Evolutionary conservation across 2,888 invertebrate genomes (phyloP), one percentile per base, ranked within the genome.

Genomic region (Euphydryas editha): DNA sequence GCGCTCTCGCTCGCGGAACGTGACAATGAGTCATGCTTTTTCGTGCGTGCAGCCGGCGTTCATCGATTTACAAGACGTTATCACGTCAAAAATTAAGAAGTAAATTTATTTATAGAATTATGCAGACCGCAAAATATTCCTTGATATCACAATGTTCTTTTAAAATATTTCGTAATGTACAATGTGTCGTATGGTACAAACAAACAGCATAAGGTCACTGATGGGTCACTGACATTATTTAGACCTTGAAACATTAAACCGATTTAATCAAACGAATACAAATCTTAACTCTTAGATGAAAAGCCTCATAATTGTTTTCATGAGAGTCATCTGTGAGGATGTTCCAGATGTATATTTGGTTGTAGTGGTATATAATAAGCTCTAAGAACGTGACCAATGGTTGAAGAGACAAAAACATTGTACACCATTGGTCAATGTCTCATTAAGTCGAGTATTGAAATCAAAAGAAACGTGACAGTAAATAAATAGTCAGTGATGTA

Each of bases 321-420:
- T 18, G 30, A 42, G 24, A 42, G 13, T 15, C 18, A 47, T 39
- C 39, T 13, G 58, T 37, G 21, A 17, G 44, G 49, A 44, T 10
- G 30, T 51, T 30, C 44, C 58, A 36, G 59, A 51, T 36, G 36
- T 54, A 36, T 54, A n/a, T 51, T 51, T 51, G 8, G 47, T 24
- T 62, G 44, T 56, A 15, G 44, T 56, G 55, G 30, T 30, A 8
- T 51, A 63, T 58, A 51, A n/a, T 58, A 21, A 54, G 51, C 44
- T 63, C 59, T 64, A 20, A 51, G 59, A 80, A 80, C 81, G 80
- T 83, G 82, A 82, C 76, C 68, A 70, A 73, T 71, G 72, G 70
- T 78, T 78, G 70, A 73, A 64, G 67, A 67, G 63, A 71, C 66
- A 67, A 70, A 75, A 62, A 69, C 63, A 64, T 49, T n/a, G 65